These are phyloP conservation scores for Temnothorax rugatulus DNA, from an alignment of 2,888 invertebrate species.

Conservation along the genomic window DNA sequence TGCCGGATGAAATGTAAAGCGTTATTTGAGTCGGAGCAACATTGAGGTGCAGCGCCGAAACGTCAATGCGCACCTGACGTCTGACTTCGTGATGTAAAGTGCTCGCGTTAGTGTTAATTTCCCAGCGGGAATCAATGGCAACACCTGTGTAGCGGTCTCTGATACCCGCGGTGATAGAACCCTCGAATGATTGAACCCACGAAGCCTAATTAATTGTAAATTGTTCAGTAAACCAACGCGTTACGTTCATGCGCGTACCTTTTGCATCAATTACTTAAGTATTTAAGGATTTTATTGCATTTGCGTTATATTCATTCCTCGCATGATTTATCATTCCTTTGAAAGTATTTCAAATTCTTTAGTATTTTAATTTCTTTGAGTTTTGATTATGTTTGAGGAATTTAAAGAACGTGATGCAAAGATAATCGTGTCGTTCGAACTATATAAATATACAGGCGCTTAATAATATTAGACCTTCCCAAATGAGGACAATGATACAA, in stretches of 20 bases:
- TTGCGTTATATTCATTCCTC: background rate
- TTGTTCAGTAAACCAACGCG: background rate
- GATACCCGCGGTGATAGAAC: slow-evolving; percentile 3
- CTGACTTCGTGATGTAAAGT: slow-evolving; percentile 43
- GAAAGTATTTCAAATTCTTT: background rate
- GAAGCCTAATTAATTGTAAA: slow-evolving; percentile 37
- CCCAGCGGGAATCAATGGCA: slow-evolving; percentile 53
- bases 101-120: slow-evolving; percentile 45
- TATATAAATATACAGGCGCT: background rate
- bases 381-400: too few species aligned
- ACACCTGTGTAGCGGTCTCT: slow-evolving; percentile 32
- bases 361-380: background rate
- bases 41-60: background rate
- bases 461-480: background rate
- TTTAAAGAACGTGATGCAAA: background rate
- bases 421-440: background rate
- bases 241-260: background rate
- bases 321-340: background rate
- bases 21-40: background rate
- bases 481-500: slow-evolving; percentile 28
- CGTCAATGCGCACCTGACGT: slow-evolving; percentile 43
- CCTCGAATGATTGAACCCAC: slow-evolving; percentile 14
- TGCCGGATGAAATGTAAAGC: slow-evolving; percentile 1
- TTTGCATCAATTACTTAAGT: background rate
- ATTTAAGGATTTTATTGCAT: background rate